Base-by-base conservation (phyloP, 2,113 vertebrate genomes). In the Microtus richardsoni region DNA sequence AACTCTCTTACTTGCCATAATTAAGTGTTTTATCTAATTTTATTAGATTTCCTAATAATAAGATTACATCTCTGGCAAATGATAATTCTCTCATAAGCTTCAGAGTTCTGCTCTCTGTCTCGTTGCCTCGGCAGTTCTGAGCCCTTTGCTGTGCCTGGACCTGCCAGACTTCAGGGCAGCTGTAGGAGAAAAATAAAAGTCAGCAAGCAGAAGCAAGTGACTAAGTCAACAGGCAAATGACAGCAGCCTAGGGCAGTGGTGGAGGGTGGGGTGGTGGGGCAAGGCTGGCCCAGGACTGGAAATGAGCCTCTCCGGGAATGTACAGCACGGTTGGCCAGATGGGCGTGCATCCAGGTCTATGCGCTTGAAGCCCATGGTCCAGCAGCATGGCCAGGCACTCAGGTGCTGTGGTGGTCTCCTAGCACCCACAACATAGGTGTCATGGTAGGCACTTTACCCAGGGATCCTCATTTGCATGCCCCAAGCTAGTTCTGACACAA, bases 1-100 rank as follows among this genome's bases (percentile, higher is more conserved):
- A 89, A 91, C 54, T 68, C 54, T 68, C 92, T 91, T 73, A 91
- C 78, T 95, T 87, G 87, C 74, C 87, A 84, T 91, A 89, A 96
- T 95, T 93, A 93, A 96, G 91, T 91, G 47, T 52, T 95, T 94
- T 80, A 66, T 41, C 91, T 95, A 74, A 75, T 95, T 89, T 94
- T 87, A 91, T 89, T 89, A 64, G 26, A 14, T 49, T 94, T 96
- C 92, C 89, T 88, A 87, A 62, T 49, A 62, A 95, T 91, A 88
- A 91, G 58, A 80, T 68, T 79, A 44, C 41, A 39, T 91, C 80
- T 88, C 88, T 75, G 78, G 91, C 86, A 96, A 95, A 91, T 47
- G 44, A 86, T 74, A 79, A 91, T 94, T 89, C 92, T 79, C 78
- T 78, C 93, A 74, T 39, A 68, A 64, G 86, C 83, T 95, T 74